Evolutionary conservation across 2,888 invertebrate species (phyloP), one percentile per base, ranked within the genome.

Genomic region (Fragum whitleyi): DNA sequence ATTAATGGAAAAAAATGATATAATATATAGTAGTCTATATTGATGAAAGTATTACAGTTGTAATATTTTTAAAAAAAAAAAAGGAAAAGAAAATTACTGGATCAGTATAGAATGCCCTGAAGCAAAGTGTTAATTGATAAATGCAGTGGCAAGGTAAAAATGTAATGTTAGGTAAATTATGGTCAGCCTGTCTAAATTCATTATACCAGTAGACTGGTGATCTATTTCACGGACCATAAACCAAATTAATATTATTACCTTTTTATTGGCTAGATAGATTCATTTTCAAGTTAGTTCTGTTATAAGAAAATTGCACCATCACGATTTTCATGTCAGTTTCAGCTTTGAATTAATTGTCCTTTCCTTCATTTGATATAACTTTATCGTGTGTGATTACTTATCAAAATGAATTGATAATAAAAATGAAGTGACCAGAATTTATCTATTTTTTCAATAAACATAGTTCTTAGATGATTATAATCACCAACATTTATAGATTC

Each of bases 131-230:
- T 42, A 65, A 65, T 65, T 65, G 23, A 65, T 65, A 36, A 42
- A 42, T 65, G 36, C 65, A 42, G 23, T 21, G 32, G 36, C 16
- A 19, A 29, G 61, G 32, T 61, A 32, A 47, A 47, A 47, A 32
- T 61, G 23, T 42, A 65, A 61, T 32, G 23, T 65, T 39, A 65
- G 36, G 65, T 65, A 65, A 65, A 65, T 42, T 42, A 39, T n/a
- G 32, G 42, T 65, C 42, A 65, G 42, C 65, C 65, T 65, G 65
- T 65, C 65, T 65, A 65, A 65, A 65, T 65, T 65, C 65, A 65
- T 65, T 65, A 65, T 39, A 42, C 21, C 65, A 42, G 42, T n/a
- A 23, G 39, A 23, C 47, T 61, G 61, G 61, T 61, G 32, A 61
- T 61, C 61, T 28, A 61, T 61, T 61, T 61, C 61, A 61, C 32